Base-by-base conservation (phyloP, 2,888 invertebrate genomes). In the Rugalucina vietnamica region DNA sequence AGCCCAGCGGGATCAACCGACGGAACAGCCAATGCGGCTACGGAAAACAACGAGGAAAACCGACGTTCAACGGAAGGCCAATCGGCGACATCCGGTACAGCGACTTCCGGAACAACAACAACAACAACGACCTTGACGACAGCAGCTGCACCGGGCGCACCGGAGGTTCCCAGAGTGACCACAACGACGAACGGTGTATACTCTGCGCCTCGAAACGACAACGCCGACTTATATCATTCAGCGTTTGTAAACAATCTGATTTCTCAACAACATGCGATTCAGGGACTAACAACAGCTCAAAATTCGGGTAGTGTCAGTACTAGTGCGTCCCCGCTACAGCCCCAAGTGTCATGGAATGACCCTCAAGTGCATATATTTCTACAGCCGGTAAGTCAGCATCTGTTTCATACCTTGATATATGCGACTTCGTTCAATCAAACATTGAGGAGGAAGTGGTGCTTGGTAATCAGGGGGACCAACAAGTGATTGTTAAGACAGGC, bases 291-390 rank as follows among this genome's bases (percentile, higher is more conserved):
- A 54, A 24, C n/a, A 24, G 4, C 54, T 21, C 4, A 4, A 14
- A 4, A 18, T n/a, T n/a, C 21, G 4, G n/a, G n/a, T 24, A 54
- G 24, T 54, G 18, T 24, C 3, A 21, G 21, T 4, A 21, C 8
- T 4, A 4, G 3, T 5, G 24, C 24, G 8, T 14, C 54, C 4
- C 4, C 10, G 3, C 54, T 24, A 4, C 8, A 12, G 8, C 54
- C 54, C 54, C 54, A 54, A 21, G 24, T 54, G 29, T 69, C 69
- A 69, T 69, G 69, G 69, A 69, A 24, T 36, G 69, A 69, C 69
- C 69, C 69, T 14, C 69, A 69, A 27, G 29, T 69, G 27, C 69
- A 69, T 21, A 8, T 69, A 5, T 69, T 4, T 34, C 69, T 4
- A 32, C 69, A 27, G 69, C 69, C 5, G 69, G 69, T 69, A 69